phyloP scores from a whole-genome alignment of 2,797 vertebrate species.

The Harpagifer antarcticus region DNA sequence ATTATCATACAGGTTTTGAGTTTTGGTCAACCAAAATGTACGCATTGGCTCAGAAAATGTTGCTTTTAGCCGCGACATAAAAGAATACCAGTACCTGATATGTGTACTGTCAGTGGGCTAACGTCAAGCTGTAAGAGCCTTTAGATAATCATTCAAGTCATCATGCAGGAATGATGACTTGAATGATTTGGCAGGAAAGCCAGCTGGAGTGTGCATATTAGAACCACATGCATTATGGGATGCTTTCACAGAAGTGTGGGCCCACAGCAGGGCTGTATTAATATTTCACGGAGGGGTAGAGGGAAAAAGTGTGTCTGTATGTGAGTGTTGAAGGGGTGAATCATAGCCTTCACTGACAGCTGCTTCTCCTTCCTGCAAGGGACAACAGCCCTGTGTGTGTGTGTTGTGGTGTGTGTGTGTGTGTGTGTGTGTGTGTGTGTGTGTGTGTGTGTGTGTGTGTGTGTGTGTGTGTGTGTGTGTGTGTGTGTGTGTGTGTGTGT shows the following conservation, averaged over 20 bases:
- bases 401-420: neutral
- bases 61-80: constrained; percentile 15
- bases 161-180: constrained; percentile 25
- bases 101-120: constrained; percentile 5
- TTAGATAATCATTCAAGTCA: constrained; percentile 18
- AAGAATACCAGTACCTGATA: constrained; percentile 28
- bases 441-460: neutral
- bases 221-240: constrained; percentile 68
- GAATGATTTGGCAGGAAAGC: constrained; percentile 39
- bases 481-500: neutral
- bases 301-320: constrained; percentile 12
- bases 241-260: constrained; percentile 62
- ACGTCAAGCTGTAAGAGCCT: constrained; percentile 15
- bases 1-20: neutral
- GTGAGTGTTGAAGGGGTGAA: constrained; percentile 39
- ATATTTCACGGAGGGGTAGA: constrained; percentile 53
- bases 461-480: neutral
- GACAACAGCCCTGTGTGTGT: neutral
- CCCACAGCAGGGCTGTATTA: constrained; percentile 54
- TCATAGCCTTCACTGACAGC: constrained; percentile 47
- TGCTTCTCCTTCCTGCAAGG: constrained; percentile 41
- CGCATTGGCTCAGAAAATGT: constrained; percentile 29
- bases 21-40: constrained; percentile 29
- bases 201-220: constrained; percentile 54
- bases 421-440: constrained; percentile 3